Conservation (phyloP, 1,140 invertebrate species). For the Hyphantria cunea region DNA sequence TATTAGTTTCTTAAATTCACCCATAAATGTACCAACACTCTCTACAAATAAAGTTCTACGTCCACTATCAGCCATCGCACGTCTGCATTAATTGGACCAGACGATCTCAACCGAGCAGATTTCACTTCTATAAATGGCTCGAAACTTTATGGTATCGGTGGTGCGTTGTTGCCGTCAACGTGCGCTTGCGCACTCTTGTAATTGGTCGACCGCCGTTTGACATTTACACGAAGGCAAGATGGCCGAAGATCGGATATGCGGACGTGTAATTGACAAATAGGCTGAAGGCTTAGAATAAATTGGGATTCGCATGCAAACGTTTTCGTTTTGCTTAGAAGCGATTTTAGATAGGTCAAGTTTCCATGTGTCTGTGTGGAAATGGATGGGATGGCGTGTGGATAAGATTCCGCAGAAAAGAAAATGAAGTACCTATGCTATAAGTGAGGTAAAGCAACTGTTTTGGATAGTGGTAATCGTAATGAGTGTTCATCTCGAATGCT, state of each 20-base stretch:
- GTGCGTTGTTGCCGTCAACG: constrained; percentile 64
- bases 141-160: constrained; percentile 71
- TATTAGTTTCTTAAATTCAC: not conserved
- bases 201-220: constrained; percentile 70
- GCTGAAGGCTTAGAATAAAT: constrained; percentile 46
- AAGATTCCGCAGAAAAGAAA: not conserved
- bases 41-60: constrained; percentile 15
- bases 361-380: not conserved
- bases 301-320: constrained; percentile 28
- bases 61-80: constrained; percentile 53
- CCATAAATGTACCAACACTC: not conserved
- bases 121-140: constrained; percentile 72
- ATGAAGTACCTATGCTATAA: too few relatives aligned
- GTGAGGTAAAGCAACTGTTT: too few relatives aligned
- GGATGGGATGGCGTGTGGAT: not conserved
- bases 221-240: constrained; percentile 73
- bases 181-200: constrained; percentile 64
- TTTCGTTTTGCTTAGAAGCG: constrained; percentile 23
- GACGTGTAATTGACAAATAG: constrained; percentile 72
- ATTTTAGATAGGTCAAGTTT: constrained; percentile 22
- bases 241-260: constrained; percentile 65
- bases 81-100: constrained; percentile 71
- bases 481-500: too few relatives aligned
- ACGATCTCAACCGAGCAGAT: constrained; percentile 48
- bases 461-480: too few relatives aligned